phyloP scores from a whole-genome alignment of 1,140 invertebrate species.

The Plutomurus gul region DNA sequence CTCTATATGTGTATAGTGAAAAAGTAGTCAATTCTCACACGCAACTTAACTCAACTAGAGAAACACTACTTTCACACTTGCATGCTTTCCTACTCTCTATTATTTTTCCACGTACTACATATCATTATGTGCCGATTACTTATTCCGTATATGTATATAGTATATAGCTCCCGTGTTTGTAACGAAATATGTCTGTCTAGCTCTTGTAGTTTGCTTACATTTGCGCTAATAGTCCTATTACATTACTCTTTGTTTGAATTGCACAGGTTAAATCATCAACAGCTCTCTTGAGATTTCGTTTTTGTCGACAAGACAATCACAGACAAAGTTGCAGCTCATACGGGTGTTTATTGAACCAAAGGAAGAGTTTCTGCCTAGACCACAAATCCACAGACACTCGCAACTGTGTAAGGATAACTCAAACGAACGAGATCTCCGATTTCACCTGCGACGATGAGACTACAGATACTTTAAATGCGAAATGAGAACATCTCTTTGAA shows the following conservation, averaged over 20 bases:
- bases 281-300: neutral
- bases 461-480: neutral
- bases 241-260: neutral
- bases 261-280: neutral
- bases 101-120: neutral
- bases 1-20: neutral
- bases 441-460: neutral
- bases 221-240: neutral
- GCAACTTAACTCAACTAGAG: neutral
- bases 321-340: neutral
- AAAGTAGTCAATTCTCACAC: neutral
- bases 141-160: too few relatives aligned
- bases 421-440: too few relatives aligned
- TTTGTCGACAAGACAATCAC: conserved; percentile 6
- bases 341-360: neutral
- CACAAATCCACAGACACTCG: neutral
- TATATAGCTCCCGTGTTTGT: too few relatives aligned
- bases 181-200: neutral
- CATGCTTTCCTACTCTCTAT: neutral
- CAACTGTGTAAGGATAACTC: neutral
- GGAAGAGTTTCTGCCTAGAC: neutral
- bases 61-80: conserved; percentile 15
- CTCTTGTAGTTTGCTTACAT: neutral
- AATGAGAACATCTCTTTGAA: conserved; percentile 2
- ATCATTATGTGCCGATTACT: too few relatives aligned